phyloP scores from a whole-genome alignment of 1,140 invertebrate species.

The Pemphigus obesinymphae region DNA sequence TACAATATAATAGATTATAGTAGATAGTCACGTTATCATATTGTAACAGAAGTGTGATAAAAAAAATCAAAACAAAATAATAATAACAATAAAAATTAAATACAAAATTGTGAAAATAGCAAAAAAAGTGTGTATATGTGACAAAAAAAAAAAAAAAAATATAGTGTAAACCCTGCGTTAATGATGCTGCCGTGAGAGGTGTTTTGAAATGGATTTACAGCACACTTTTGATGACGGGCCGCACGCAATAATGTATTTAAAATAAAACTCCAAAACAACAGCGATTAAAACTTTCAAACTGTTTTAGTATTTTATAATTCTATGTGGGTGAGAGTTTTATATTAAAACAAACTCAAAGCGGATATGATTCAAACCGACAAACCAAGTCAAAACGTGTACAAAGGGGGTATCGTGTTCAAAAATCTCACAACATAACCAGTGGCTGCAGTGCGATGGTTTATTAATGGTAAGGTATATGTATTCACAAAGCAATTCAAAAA shows the following conservation, averaged over 20 bases:
- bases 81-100: background rate
- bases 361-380: constrained; percentile 3
- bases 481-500: background rate
- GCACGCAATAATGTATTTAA: background rate
- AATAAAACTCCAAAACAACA: constrained; percentile 7
- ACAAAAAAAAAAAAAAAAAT: no score
- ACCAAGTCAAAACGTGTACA: background rate
- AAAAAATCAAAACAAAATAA: background rate
- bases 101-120: background rate
- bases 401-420: background rate
- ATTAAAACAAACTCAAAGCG: background rate
- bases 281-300: constrained; percentile 17
- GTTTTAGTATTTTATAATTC: background rate
- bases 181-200: background rate
- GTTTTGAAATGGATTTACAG: background rate
- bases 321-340: background rate
- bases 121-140: no score
- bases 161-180: background rate
- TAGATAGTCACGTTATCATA: no score
- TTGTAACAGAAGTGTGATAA: no score
- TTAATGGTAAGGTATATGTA: no score
- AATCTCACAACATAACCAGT: background rate
- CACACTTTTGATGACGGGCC: background rate
- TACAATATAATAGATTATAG: no score
- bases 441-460: background rate